phyloP scores from a whole-genome alignment of 2,113 vertebrate species.

The Syngnathus typhle region DNA sequence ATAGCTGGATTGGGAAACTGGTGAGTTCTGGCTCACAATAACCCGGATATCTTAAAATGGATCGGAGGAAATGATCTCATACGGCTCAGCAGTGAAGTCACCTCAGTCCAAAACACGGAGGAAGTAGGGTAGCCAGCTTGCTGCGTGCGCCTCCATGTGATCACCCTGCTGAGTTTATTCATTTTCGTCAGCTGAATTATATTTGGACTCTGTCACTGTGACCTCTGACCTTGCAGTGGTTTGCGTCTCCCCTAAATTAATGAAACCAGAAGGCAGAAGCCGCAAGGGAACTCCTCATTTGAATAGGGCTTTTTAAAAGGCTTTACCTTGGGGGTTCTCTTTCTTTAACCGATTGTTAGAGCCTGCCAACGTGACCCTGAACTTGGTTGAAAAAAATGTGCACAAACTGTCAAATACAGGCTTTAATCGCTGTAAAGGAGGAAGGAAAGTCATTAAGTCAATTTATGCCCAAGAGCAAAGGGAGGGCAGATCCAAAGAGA shows the following conservation, averaged over 20 bases:
- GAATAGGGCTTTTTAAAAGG: constrained; percentile 41
- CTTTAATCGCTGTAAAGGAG: constrained; percentile 35
- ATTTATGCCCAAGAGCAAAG: constrained; percentile 24
- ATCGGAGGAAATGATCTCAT: constrained; percentile 39
- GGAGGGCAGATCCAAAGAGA: constrained; percentile 25
- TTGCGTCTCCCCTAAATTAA: constrained; percentile 26
- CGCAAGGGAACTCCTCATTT: constrained; percentile 19
- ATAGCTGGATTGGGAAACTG: constrained; percentile 34
- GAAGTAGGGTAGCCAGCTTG: neutral
- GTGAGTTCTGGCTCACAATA: constrained; percentile 25
- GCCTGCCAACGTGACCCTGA: too few species aligned
- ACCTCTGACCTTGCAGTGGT: constrained; percentile 5
- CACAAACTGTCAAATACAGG: constrained; percentile 13
- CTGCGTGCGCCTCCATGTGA: constrained; percentile 15
- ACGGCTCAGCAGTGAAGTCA: constrained; percentile 4
- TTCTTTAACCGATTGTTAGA: neutral
- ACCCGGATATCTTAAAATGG: constrained; percentile 28
- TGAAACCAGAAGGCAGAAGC: constrained; percentile 22
- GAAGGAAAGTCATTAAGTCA: constrained; percentile 27
- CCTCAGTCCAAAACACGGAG: constrained; percentile 5
- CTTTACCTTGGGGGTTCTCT: constrained; percentile 22
- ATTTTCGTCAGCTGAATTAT: neutral
- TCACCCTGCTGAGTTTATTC: neutral
- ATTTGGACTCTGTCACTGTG: constrained; percentile 8
- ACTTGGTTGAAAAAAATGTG: neutral